These are phyloP conservation scores for Perca schrenkii DNA, from an alignment of 2,113 vertebrate genomes.

Conservation along the genomic window DNA sequence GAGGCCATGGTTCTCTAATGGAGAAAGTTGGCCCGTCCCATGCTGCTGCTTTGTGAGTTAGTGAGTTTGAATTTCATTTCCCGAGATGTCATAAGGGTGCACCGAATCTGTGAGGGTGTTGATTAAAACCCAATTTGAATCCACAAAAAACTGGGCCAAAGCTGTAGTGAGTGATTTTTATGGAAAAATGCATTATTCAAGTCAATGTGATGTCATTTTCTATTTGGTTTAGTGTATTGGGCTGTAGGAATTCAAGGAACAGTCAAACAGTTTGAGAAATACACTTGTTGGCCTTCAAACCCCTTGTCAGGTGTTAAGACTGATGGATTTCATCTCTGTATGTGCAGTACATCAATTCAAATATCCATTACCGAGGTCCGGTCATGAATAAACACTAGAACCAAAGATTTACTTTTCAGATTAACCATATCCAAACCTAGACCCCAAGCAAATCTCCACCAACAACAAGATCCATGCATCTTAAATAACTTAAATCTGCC, in stretches of 20 bases:
- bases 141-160: slow-evolving; percentile 48
- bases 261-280: slow-evolving; percentile 5
- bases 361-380: background rate
- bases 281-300: background rate
- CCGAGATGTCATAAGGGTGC: slow-evolving; percentile 56
- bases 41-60: slow-evolving; percentile 64
- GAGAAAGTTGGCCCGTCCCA: slow-evolving; percentile 43
- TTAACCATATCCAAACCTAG: background rate
- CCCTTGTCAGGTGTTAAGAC: background rate
- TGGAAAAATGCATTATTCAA: slow-evolving; percentile 68
- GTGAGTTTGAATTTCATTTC: slow-evolving; percentile 71
- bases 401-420: background rate
- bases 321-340: slow-evolving; percentile 4
- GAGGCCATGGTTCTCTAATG: slow-evolving; percentile 36
- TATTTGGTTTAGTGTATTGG: background rate
- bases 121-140: slow-evolving; percentile 73
- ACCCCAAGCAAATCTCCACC: no score
- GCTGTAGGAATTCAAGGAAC: slow-evolving; percentile 8
- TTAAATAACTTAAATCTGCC: no score
- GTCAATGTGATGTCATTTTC: slow-evolving; percentile 42
- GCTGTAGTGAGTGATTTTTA: slow-evolving; percentile 34
- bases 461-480: no score
- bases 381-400: background rate
- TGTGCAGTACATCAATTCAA: background rate
- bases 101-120: slow-evolving; percentile 61